Conservation (phyloP, 1,140 invertebrate species). For the Ips nitidus region DNA sequence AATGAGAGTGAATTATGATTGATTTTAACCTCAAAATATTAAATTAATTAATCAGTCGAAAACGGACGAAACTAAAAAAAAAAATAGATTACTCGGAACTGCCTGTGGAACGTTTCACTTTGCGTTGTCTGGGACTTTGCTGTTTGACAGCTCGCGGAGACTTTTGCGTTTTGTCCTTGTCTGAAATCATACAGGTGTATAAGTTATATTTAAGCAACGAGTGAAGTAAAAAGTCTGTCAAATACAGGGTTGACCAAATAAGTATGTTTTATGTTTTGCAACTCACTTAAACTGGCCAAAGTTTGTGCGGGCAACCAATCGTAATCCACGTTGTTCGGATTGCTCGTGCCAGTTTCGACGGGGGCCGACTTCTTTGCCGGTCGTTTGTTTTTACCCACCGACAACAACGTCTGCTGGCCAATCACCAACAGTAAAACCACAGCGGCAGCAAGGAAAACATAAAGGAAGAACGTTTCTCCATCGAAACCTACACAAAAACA, state of each 20-base stretch:
- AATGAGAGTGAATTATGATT: too few species aligned
- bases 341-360: slow-evolving; percentile 79
- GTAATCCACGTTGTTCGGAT: slow-evolving; percentile 93
- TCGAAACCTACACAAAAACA: slow-evolving; percentile 66
- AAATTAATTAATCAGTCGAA: too few species aligned
- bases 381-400: slow-evolving; percentile 67
- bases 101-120: slow-evolving; percentile 69
- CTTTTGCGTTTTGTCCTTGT: slow-evolving; percentile 56
- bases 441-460: slow-evolving; percentile 89
- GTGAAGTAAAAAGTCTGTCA: too few species aligned
- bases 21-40: too few species aligned
- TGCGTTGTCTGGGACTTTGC: slow-evolving; percentile 70
- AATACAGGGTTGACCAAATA: too few species aligned
- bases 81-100: too few species aligned
- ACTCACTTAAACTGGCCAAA: slow-evolving; percentile 79
- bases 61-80: too few species aligned
- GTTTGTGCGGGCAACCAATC: slow-evolving; percentile 96
- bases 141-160: slow-evolving; percentile 51
- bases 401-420: slow-evolving; percentile 86
- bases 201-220: too few species aligned
- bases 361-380: slow-evolving; percentile 61
- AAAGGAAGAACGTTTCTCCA: slow-evolving; percentile 98
- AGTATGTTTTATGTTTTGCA: neutral
- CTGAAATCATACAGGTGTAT: too few species aligned
- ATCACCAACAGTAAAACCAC: slow-evolving; percentile 84